A percentile compares a stretch with the other conserved stretches of the same genome.
These are phyloP conservation scores for Phyllotreta cruciferae DNA, from an alignment of 2,888 invertebrate species.

Conservation along the genomic window DNA sequence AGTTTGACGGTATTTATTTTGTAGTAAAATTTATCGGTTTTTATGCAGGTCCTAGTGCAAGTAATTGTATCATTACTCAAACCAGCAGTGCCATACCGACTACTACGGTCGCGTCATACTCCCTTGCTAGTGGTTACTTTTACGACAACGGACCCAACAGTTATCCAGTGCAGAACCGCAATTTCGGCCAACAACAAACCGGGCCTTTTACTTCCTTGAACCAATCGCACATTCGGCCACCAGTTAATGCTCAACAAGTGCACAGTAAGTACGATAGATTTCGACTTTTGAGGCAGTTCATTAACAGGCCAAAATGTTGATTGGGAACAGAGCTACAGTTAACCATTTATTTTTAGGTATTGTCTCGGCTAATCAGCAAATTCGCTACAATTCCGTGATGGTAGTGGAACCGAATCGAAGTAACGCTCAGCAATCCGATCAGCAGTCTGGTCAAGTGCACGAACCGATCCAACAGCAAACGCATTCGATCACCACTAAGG, in stretches of 20 bases:
- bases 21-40: background rate
- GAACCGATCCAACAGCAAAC: constrained; percentile 38
- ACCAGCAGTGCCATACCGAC: constrained; percentile 49
- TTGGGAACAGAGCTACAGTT: background rate
- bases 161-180: constrained; percentile 52
- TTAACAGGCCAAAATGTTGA: background rate
- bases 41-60: constrained; percentile 47
- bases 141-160: constrained; percentile 54
- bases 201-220: constrained; percentile 49
- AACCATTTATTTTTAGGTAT: constrained; percentile 20
- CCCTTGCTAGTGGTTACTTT: constrained; percentile 55
- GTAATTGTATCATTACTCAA: constrained; percentile 44
- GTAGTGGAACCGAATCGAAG: constrained; percentile 56
- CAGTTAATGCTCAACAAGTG: constrained; percentile 50
- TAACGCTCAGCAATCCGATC: constrained; percentile 40
- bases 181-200: constrained; percentile 49
- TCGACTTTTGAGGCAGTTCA: background rate
- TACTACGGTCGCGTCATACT: constrained; percentile 54
- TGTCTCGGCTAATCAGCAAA: constrained; percentile 51
- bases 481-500: constrained; percentile 46
- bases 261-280: constrained; percentile 47
- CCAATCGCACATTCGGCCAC: constrained; percentile 52
- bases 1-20: constrained; percentile 6
- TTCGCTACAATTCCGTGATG: constrained; percentile 60
- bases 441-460: constrained; percentile 35